A percentile compares a stretch with the other conserved stretches of the same genome.
Conservation (phyloP, 2,113 vertebrate species). For the Cebus imitator region DNA sequence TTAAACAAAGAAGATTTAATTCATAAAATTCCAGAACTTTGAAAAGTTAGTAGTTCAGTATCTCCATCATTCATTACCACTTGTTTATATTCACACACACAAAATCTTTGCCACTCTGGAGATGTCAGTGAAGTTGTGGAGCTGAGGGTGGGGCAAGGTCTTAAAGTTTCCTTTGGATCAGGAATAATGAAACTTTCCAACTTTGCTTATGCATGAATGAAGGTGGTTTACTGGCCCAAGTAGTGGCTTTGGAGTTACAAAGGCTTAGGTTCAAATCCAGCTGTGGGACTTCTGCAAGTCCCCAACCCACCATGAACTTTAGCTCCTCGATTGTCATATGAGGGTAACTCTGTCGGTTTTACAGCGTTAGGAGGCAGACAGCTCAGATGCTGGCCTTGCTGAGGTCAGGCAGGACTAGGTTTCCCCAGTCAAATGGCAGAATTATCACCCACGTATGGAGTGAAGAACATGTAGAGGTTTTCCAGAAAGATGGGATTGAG, state of each 20-base stretch:
- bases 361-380: fast-evolving
- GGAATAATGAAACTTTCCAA: not conserved
- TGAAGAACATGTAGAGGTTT: not conserved
- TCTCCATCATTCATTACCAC: fast-evolving
- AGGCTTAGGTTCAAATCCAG: not conserved
- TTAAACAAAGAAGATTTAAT: not conserved
- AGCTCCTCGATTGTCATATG: not conserved
- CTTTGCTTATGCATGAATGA: not conserved
- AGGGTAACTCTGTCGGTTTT: fast-evolving
- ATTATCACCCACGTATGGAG: not conserved
- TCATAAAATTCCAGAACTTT: not conserved
- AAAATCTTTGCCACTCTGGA: not conserved
- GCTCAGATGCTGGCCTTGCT: not conserved
- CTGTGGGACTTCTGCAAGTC: too few relatives aligned
- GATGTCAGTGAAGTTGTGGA: not conserved
- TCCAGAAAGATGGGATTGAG: not conserved
- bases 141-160: not conserved
- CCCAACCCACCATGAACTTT: fast-evolving
- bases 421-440: too few relatives aligned
- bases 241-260: not conserved
- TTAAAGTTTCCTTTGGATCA: not conserved
- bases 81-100: not conserved
- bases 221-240: not conserved
- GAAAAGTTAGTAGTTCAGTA: not conserved
- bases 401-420: not conserved